Evolutionary conservation across 1,140 invertebrate genomes (phyloP), one percentile per base, ranked within the genome.

Genomic region (Drosophila kepulauana): DNA sequence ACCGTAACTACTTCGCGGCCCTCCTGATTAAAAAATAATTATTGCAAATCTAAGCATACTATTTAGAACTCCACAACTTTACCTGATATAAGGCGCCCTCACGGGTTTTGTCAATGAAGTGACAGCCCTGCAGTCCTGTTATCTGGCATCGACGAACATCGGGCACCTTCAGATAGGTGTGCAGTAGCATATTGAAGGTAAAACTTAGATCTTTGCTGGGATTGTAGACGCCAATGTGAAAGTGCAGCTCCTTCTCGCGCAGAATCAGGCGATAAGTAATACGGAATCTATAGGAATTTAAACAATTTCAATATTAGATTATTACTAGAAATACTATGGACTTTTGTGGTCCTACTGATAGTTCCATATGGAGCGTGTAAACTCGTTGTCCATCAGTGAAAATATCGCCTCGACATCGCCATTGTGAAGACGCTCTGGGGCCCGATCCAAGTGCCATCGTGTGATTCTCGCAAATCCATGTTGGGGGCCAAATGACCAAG

Each of bases 141-240:
- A 99, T 97, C 93, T 97, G 96, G 87, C 97, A 97, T 63, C 97
- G 95, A 41, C 96, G 94, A 4, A 99, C 97, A 93, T 99, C 97
- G 51, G 97, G 97, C 77, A 98, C 97, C 94, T 98, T 98, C 92
- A 99, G 97, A 93, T 99, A 99, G 6, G 98, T 99, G 93, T 99
- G 98, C 76, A 99, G 93, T 33, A 99, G 93, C 91, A 98, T 94
- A 93, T 98, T 98, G 93, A 99, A 99, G 85, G 96, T 97, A 94
- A 99, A 98, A 48, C 95, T 96, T 76, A 96, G 94, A 92, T 97
- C 97, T 94, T 98, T 97, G 93, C 96, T 97, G 6, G 97, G 97
- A 94, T 98, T 98, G 93, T 97, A 98, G 71, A 98, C 96, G 57
- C 96, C 97, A 92, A 98, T 97, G 92, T 98, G 97, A 92, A 98